Evolutionary conservation across 2,113 vertebrate species (phyloP).

Genomic region (Cathartes aura): DNA sequence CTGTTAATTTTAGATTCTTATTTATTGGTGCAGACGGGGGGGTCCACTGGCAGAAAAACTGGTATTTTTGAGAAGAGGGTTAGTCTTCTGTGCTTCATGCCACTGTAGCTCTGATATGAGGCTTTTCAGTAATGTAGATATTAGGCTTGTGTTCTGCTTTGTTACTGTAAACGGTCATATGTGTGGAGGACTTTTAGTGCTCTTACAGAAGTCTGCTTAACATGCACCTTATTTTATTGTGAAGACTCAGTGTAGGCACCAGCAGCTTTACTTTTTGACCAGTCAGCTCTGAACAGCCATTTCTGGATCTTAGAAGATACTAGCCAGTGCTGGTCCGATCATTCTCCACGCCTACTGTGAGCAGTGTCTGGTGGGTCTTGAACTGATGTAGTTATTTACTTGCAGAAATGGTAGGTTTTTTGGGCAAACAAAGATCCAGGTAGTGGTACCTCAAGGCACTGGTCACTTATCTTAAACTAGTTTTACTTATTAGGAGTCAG

Average conservation of each 20-base stretch:
- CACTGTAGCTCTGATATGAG: neutral
- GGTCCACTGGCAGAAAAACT: neutral
- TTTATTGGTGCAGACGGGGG: neutral
- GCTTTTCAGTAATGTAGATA: neutral
- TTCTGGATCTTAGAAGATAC: neutral
- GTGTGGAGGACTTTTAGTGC: neutral
- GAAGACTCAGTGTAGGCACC: neutral
- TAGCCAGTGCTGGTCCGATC: neutral
- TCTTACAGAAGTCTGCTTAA: neutral
- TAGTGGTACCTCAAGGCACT: neutral
- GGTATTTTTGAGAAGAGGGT: neutral
- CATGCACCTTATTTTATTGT: neutral
- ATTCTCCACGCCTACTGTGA: neutral
- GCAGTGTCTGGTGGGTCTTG: neutral
- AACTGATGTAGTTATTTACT: neutral
- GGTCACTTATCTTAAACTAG: neutral
- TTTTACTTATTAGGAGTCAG: neutral
- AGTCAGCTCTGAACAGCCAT: neutral
- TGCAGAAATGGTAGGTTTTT: neutral
- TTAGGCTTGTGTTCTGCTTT: neutral
- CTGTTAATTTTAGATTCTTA: slow-evolving; percentile 20
- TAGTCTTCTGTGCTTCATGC: neutral
- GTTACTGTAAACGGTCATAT: neutral
- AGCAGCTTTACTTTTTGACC: neutral
- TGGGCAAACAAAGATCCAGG: neutral